Conservation (phyloP, 2,113 vertebrate genomes). For the Corythornis madagascariensis region DNA sequence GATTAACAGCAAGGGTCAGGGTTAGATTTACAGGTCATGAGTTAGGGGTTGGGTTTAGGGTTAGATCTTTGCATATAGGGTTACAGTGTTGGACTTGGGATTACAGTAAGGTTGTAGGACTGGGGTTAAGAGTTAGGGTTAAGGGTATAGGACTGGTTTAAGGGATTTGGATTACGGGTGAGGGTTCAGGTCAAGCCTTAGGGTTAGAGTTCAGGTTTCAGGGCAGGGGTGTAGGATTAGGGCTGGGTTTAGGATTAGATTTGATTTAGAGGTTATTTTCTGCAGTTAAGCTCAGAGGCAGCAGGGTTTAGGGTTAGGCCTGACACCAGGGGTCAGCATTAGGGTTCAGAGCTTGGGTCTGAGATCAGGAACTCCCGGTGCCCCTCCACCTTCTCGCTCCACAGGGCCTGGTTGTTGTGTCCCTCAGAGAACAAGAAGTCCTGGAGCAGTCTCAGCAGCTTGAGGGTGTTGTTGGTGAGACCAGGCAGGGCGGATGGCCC, state of each 20-base stretch:
- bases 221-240: background rate
- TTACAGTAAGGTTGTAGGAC: background rate
- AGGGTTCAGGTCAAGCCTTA: background rate
- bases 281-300: background rate
- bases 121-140: background rate
- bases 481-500: slow-evolving; percentile 65
- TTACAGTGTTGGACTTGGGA: background rate
- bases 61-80: background rate
- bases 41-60: background rate
- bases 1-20: background rate
- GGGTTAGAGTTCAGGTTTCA: background rate
- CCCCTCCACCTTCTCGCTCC: slow-evolving; percentile 92
- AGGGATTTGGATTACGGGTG: too few species aligned
- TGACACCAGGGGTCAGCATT: background rate
- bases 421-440: slow-evolving; percentile 95
- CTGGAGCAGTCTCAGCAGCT: slow-evolving; percentile 93
- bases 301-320: background rate
- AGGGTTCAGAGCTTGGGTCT: background rate
- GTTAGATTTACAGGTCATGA: background rate
- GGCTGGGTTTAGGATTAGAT: background rate
- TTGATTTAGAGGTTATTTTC: background rate
- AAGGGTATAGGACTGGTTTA: background rate
- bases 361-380: rapidly evolving
- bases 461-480: slow-evolving; percentile 85
- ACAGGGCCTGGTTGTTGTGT: slow-evolving; percentile 87